A percentile compares a stretch with the other conserved stretches of the same genome.
Conservation (phyloP, 2,113 vertebrate species). For the Notothenia rossii region DNA sequence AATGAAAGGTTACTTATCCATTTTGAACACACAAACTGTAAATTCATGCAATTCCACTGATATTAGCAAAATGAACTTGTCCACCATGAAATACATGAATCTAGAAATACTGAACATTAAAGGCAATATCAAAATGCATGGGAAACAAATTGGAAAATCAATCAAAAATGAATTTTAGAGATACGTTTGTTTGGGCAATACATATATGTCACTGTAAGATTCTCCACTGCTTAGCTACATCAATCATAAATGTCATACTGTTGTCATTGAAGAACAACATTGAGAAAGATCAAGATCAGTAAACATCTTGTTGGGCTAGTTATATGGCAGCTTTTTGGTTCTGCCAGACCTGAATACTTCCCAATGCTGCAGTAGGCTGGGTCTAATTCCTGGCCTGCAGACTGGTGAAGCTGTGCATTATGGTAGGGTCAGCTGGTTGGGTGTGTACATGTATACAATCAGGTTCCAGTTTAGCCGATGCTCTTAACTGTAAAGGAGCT, state of each 20-base stretch:
- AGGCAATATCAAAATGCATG: neutral
- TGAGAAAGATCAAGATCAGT: conserved; percentile 18
- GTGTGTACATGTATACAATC: neutral
- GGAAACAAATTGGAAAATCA: neutral
- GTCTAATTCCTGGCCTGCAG: conserved; percentile 4
- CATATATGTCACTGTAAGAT: conserved; percentile 8
- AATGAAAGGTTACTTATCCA: neutral
- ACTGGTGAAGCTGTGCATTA: conserved; percentile 4
- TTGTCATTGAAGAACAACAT: neutral
- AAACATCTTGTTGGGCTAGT: conserved; percentile 13
- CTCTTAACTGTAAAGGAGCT: neutral
- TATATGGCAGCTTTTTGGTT: conserved; percentile 23
- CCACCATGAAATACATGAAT: neutral
- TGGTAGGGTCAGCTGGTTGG: neutral
- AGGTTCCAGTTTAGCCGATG: neutral
- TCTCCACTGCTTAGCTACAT: neutral
- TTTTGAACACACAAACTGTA: neutral
- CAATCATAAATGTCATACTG: conserved; percentile 14
- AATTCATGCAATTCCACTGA: neutral
- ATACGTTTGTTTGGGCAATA: conserved; percentile 3
- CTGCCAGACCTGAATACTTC: conserved; percentile 24
- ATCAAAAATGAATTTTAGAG: conserved; percentile 1
- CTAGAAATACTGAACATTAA: neutral
- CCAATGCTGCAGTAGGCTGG: neutral
- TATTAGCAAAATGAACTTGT: neutral